A percentile compares a stretch with the other conserved stretches of the same genome.
phyloP scores from a whole-genome alignment of 2,797 vertebrate species.

The Rhyacichthys aspro region DNA sequence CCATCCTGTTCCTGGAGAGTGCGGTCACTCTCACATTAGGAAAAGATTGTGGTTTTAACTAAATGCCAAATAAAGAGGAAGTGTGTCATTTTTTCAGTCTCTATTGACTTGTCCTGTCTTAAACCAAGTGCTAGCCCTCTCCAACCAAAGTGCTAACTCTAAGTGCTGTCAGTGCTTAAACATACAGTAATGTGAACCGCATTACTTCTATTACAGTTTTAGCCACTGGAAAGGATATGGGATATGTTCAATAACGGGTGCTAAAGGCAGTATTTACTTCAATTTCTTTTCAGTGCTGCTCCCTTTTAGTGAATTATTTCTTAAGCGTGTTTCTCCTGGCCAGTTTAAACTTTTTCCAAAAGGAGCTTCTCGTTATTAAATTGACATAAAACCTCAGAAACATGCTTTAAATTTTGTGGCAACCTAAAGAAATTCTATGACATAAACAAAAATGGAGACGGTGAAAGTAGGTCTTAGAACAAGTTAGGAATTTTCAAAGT shows the following conservation, averaged over 20 bases:
- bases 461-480: too few relatives aligned
- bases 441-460: too few relatives aligned
- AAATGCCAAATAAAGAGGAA: constrained; percentile 4
- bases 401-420: too few relatives aligned
- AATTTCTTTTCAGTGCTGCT: not conserved
- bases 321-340: too few relatives aligned
- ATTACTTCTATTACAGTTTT: constrained; percentile 4
- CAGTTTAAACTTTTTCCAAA: too few relatives aligned
- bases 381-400: too few relatives aligned
- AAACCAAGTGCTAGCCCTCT: not conserved
- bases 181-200: constrained; percentile 4
- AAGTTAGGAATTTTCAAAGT: too few relatives aligned
- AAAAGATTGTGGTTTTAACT: not conserved
- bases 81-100: constrained; percentile 3
- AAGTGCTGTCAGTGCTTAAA: constrained; percentile 7
- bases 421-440: too few relatives aligned
- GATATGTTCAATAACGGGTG: not conserved
- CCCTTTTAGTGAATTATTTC: not conserved
- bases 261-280: not conserved
- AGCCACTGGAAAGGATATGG: not conserved
- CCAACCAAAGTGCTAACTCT: constrained; percentile 1
- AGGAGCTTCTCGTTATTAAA: too few relatives aligned
- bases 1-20: constrained; percentile 1
- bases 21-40: not conserved
- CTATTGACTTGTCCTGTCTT: not conserved